These are phyloP conservation scores for Phyllostomus discolor DNA, from an alignment of 2,113 vertebrate genomes.

Conservation along the genomic window DNA sequence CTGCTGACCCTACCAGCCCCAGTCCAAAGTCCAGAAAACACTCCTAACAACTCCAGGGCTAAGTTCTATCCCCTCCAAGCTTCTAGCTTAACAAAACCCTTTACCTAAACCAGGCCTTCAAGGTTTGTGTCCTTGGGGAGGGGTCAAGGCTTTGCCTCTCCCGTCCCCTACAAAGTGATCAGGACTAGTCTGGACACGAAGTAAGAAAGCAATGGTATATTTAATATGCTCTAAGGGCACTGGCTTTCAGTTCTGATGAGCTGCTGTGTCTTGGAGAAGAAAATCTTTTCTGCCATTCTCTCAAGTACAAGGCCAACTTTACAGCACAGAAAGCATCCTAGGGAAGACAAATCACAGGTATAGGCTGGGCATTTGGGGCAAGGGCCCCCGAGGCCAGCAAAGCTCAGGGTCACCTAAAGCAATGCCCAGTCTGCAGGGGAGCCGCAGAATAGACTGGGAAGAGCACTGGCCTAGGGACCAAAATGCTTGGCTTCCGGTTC, in stretches of 20 bases:
- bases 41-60: background rate
- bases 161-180: background rate
- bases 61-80: background rate
- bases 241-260: constrained; percentile 22
- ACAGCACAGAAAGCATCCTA: background rate
- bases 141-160: background rate
- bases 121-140: background rate
- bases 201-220: background rate
- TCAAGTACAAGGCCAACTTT: background rate
- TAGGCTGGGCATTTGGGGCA: background rate
- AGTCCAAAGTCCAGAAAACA: background rate
- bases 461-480: background rate
- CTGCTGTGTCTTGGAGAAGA: background rate
- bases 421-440: background rate
- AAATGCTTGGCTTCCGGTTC: background rate
- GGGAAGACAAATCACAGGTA: background rate
- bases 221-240: background rate
- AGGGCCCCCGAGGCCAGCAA: background rate
- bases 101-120: background rate
- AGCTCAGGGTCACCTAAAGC: background rate
- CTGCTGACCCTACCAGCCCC: background rate
- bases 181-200: background rate
- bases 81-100: background rate
- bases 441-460: background rate
- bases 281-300: constrained; percentile 1